Percentiles rank a stretch among this genome's conserved stretches.
These are phyloP conservation scores for Phylloscopus trochiloides DNA, from an alignment of 2,113 vertebrate genomes.

Conservation along the genomic window DNA sequence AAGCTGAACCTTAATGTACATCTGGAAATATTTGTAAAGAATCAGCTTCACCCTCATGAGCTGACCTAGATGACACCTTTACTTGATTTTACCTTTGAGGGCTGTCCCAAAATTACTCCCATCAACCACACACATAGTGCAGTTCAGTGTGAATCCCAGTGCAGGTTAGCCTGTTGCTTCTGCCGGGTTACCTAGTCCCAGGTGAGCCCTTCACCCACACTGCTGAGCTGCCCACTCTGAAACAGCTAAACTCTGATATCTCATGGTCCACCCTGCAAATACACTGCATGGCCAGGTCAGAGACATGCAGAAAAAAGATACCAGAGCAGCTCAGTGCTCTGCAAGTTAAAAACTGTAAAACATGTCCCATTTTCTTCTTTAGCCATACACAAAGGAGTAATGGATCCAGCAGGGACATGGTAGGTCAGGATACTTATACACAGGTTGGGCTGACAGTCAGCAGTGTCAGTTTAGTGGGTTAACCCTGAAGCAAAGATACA, in stretches of 20 bases:
- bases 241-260: not conserved
- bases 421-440: not conserved
- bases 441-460: not conserved
- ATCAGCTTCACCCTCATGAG: not conserved
- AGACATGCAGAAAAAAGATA: not conserved
- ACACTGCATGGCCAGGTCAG: not conserved
- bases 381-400: not conserved
- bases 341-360: not conserved
- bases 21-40: constrained; percentile 1
- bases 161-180: not conserved
- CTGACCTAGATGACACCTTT: not conserved
- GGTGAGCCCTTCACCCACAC: not conserved
- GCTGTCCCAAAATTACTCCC: not conserved
- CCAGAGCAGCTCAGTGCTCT: not conserved
- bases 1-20: not conserved
- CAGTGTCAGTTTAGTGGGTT: not conserved
- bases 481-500: constrained; percentile 25
- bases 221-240: not conserved
- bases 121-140: not conserved
- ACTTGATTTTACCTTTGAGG: constrained; percentile 9
- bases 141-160: not conserved
- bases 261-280: not conserved
- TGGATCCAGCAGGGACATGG: not conserved
- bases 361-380: not conserved
- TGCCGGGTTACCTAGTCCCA: not conserved